A percentile compares a stretch with the other conserved stretches of the same genome.
Evolutionary conservation across 2,113 vertebrate genomes (phyloP).

Genomic region (Acanthochromis polyacanthus): DNA sequence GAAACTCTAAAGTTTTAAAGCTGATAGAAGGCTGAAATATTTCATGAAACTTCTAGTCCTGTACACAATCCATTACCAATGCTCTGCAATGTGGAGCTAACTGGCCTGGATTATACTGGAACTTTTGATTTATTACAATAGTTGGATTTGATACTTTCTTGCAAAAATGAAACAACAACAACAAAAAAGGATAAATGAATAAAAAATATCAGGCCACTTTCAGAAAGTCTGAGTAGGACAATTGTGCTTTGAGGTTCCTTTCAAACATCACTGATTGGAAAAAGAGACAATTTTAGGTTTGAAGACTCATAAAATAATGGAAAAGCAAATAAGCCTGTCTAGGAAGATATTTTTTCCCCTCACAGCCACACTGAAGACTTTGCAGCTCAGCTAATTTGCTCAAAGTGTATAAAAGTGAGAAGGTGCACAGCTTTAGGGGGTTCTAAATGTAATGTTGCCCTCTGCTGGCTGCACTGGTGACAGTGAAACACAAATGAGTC

Average conservation of each 20-base stretch:
- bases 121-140: neutral
- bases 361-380: neutral
- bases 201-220: too few species aligned
- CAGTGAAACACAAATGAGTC: neutral
- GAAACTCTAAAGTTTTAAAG: neutral
- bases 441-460: conserved; percentile 52
- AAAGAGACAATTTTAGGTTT: neutral
- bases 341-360: too few species aligned
- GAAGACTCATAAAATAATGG: neutral
- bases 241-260: too few species aligned
- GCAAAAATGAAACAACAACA: too few species aligned
- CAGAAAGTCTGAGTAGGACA: too few species aligned
- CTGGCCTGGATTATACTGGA: neutral
- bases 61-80: neutral
- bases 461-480: conserved; percentile 59
- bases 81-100: neutral
- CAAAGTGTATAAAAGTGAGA: neutral
- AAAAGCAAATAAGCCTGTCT: neutral
- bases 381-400: neutral
- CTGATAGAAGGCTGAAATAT: neutral
- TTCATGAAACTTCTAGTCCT: neutral
- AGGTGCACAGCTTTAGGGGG: neutral
- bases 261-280: too few species aligned
- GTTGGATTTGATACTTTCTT: too few species aligned
- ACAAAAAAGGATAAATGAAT: too few species aligned